Percentiles rank a stretch among this genome's conserved stretches.
Evolutionary conservation across 2,113 vertebrate species (phyloP).

Genomic region (Neolamprologus toae): DNA sequence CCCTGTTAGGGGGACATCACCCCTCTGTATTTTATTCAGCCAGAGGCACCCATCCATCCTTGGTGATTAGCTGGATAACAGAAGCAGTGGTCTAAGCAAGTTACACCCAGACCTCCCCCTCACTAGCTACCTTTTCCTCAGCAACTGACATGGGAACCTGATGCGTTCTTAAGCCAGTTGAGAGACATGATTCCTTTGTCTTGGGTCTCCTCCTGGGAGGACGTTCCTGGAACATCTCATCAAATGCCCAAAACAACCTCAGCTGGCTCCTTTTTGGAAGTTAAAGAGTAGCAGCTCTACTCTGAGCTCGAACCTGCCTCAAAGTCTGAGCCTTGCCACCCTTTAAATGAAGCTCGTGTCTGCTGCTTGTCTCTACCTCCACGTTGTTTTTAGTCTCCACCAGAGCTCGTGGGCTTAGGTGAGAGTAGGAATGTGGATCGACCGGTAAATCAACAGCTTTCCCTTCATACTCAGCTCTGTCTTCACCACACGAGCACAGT

Average conservation of each 20-base stretch:
- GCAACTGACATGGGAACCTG: not conserved
- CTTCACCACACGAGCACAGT: not conserved
- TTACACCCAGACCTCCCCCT: not conserved
- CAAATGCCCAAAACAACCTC: accelerated
- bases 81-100: not conserved
- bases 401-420: not conserved
- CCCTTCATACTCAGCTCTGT: not conserved
- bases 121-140: not conserved
- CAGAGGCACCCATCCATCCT: not conserved
- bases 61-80: not conserved
- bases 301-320: not conserved
- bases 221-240: accelerated
- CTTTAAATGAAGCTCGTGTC: not conserved
- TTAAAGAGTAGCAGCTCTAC: not conserved
- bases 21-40: not conserved
- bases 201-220: not conserved
- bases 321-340: not conserved
- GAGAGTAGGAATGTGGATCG: not conserved
- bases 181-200: not conserved
- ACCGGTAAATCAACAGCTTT: not conserved
- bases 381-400: not conserved
- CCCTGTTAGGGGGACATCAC: not conserved
- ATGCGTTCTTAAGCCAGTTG: not conserved
- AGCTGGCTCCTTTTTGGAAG: not conserved
- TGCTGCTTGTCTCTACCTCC: not conserved